Conservation (phyloP, 1,140 invertebrate genomes). For the Drosophila trapezifrons region DNA sequence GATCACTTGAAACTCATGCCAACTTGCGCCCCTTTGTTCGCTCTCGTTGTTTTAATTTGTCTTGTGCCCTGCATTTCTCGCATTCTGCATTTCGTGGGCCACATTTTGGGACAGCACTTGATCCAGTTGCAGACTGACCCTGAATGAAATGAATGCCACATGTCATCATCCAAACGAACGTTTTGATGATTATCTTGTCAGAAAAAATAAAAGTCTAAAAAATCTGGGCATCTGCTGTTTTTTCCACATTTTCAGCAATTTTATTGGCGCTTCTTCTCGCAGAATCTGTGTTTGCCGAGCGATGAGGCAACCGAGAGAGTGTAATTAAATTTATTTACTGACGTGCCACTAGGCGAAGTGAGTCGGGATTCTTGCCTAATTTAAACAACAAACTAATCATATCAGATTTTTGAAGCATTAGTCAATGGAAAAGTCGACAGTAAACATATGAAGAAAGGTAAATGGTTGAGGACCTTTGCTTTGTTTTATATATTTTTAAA, state of each 20-base stretch:
- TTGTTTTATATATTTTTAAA: constrained; percentile 21
- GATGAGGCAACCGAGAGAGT: constrained; percentile 50
- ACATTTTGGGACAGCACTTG: constrained; percentile 54
- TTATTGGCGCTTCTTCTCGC: constrained; percentile 42
- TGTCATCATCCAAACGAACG: constrained; percentile 54
- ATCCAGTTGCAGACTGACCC: constrained; percentile 70
- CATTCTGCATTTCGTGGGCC: constrained; percentile 37
- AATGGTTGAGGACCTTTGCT: constrained; percentile 10
- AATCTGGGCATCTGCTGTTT: constrained; percentile 58
- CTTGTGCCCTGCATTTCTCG: constrained; percentile 32
- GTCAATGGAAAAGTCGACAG: constrained; percentile 47
- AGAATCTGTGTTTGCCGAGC: constrained; percentile 26
- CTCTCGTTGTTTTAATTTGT: constrained; percentile 24
- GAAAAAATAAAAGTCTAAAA: constrained; percentile 24
- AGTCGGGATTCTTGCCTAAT: constrained; percentile 41
- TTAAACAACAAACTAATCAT: constrained; percentile 56
- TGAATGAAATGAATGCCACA: constrained; percentile 63
- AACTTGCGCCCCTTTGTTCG: constrained; percentile 9
- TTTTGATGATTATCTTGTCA: constrained; percentile 34
- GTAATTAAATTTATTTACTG: constrained; percentile 79
- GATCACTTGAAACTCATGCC: background rate
- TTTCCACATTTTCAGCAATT: constrained; percentile 41
- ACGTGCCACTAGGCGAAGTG: constrained; percentile 29
- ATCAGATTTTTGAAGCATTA: constrained; percentile 61
- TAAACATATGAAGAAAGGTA: constrained; percentile 45